Conservation (phyloP, 2,888 invertebrate genomes). For the Callinectes sapidus region DNA sequence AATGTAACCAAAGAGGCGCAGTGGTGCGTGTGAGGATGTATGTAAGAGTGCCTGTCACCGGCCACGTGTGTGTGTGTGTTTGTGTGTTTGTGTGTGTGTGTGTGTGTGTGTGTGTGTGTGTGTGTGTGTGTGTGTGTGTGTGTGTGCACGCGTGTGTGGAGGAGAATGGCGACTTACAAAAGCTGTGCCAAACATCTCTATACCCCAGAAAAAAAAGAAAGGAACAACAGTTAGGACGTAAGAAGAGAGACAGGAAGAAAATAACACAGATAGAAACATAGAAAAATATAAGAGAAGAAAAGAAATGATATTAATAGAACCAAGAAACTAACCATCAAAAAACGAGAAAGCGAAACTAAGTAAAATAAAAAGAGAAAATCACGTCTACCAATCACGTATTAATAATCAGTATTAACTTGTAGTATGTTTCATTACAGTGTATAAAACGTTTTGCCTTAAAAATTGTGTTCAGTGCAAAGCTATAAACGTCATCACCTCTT, state of each 20-base stretch:
- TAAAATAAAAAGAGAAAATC: neutral
- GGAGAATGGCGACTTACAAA: neutral
- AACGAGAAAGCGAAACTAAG: neutral
- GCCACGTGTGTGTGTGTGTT: constrained; percentile 25
- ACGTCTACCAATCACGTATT: neutral
- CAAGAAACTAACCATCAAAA: neutral
- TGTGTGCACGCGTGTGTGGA: neutral
- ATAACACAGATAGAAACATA: neutral
- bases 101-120: constrained; percentile 14
- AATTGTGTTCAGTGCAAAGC: neutral
- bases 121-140: neutral
- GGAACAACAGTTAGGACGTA: neutral
- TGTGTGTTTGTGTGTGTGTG: constrained; percentile 10
- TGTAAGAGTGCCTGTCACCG: neutral
- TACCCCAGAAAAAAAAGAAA: neutral
- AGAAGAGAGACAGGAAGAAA: neutral
- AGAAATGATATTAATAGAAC: neutral
- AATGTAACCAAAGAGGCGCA: neutral
- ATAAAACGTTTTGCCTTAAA: neutral
- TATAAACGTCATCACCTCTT: neutral
- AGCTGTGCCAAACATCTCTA: constrained; percentile 10
- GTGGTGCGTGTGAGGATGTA: constrained; percentile 2
- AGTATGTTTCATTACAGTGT: neutral
- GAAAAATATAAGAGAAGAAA: neutral
- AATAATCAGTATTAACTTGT: neutral